phyloP scores from a whole-genome alignment of 92 coral and sea anemone genomes.

The Palythoa caribaeorum region DNA sequence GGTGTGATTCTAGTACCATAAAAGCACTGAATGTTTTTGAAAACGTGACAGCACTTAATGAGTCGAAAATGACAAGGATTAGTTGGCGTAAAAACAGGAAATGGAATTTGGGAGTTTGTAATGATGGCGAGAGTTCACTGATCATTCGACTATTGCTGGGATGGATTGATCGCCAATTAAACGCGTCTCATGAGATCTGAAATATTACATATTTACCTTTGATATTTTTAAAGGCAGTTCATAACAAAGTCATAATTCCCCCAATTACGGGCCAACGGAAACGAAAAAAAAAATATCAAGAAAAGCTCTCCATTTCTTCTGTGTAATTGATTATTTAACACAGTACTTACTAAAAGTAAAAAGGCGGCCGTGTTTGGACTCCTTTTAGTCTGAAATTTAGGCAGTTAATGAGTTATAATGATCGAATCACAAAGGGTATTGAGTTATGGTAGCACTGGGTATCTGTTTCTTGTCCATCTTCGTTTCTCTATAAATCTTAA shows the following conservation, averaged over 20 bases:
- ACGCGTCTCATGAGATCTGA: background rate
- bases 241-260: background rate
- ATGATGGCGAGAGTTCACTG: background rate
- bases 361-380: background rate
- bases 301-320: background rate
- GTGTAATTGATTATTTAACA: background rate
- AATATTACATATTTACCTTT: background rate
- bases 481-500: too few species aligned
- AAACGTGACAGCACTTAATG: conserved; percentile 35
- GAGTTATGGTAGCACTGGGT: too few species aligned
- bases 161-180: background rate
- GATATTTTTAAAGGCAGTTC: background rate
- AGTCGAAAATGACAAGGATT: conserved; percentile 6
- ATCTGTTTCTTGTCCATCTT: too few species aligned
- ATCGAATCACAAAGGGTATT: too few species aligned
- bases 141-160: conserved; percentile 17
- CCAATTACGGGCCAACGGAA: background rate
- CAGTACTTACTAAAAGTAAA: background rate
- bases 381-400: too few species aligned
- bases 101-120: background rate
- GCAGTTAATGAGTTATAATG: too few species aligned
- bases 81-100: conserved; percentile 27
- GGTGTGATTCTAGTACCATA: conserved; percentile 15
- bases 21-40: background rate
- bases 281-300: background rate